Base-by-base conservation (phyloP, 1,140 invertebrate species). In the Drosophila suzukii region DNA sequence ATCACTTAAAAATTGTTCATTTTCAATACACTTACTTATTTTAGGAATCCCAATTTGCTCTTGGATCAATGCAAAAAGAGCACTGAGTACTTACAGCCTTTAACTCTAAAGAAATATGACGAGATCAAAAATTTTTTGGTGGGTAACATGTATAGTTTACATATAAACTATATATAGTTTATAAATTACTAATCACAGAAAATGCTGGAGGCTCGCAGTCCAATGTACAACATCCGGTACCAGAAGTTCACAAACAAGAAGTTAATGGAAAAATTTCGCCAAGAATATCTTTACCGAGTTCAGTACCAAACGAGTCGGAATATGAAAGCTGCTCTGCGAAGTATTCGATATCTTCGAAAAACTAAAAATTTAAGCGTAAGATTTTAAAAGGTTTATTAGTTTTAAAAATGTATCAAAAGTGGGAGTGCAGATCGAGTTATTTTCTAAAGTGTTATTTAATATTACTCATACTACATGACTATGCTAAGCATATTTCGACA, bases 261-360 rank as follows among this genome's bases (percentile, higher is more conserved):
- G 17, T 11, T 84, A n/a, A 60, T 68, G 32, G 57, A 74, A 4
- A 80, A 81, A 10, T 78, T 79, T 46, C 67, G 53, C 0, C 63
- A 92, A 43, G 74, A 66, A 6, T 73, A 73, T 44, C 67, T 92
- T 10, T 76, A 32, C 44, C 78, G 91, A 5, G 58, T 90, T 30
- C 90, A 92, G 50, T 90, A 91, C 30, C 90, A 91, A 54, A 92
- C 91, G 0, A 66, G 81, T 5, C 77, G 91, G 27, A 82, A 90
- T 41, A 92, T 92, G 91, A 41, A 53, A 7, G 55, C 57, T 5
- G 75, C 73, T n/a, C 61, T 91, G 20, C 43, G 62, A 49, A 84
- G 38, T 2, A 90, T 92, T 30, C 51, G 41, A 8, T 32, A 73
- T 39, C 62, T 91, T 13, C 58, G 84, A 3, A 46, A 46, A 13